Percentiles rank a stretch among this genome's conserved stretches.
Evolutionary conservation across 1,140 invertebrate species (phyloP).

Genomic region (Adelges cooleyi): DNA sequence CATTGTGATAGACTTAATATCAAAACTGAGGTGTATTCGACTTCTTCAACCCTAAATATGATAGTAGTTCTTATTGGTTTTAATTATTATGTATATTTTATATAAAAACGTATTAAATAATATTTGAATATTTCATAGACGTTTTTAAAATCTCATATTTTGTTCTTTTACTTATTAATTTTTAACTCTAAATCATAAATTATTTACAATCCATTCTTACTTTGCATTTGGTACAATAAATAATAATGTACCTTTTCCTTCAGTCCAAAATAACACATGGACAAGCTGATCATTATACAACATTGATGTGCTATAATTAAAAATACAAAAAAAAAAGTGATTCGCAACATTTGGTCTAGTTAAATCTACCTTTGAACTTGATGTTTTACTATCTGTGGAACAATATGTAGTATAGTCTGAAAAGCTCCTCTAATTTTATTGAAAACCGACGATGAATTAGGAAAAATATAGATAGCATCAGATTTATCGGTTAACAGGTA

Average conservation of each 20-base stretch:
- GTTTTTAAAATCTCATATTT: too few species aligned
- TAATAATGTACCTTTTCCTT: slow-evolving; percentile 2
- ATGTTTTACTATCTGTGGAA: slow-evolving; percentile 11
- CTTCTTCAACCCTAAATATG: too few species aligned
- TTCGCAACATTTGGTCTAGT: neutral
- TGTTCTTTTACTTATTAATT: too few species aligned
- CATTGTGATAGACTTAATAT: too few species aligned
- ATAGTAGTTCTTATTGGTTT: too few species aligned
- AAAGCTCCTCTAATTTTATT: slow-evolving; percentile 24
- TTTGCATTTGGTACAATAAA: slow-evolving; percentile 20
- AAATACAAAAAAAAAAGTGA: neutral
- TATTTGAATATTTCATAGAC: too few species aligned
- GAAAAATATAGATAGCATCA: slow-evolving; percentile 4
- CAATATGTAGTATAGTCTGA: slow-evolving; percentile 8
- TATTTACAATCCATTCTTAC: too few species aligned
- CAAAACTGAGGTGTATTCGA: too few species aligned
- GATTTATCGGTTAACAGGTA: neutral
- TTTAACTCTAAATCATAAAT: too few species aligned
- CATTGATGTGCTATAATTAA: slow-evolving; percentile 11
- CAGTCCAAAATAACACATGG: neutral
- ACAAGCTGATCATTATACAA: slow-evolving; percentile 14
- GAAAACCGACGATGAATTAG: neutral
- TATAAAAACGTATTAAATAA: too few species aligned
- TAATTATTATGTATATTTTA: too few species aligned
- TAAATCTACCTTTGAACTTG: neutral